Evolutionary conservation across 2,888 invertebrate genomes (phyloP).

Genomic region (Acleris sparsana): DNA sequence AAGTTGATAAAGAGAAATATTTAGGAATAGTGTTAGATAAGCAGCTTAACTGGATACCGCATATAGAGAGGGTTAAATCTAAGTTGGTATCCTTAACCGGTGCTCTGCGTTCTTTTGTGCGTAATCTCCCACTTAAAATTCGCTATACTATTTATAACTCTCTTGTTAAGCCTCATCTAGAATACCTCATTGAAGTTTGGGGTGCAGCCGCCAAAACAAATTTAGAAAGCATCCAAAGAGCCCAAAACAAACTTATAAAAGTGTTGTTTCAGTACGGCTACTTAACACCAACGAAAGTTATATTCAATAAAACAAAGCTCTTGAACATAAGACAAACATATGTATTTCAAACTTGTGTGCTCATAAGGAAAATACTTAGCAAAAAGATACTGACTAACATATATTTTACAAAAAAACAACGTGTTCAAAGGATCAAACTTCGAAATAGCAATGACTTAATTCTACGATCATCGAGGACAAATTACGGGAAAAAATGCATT

Average conservation of each 20-base stretch:
- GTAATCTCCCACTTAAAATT: too few relatives aligned
- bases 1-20: too few relatives aligned
- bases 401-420: background rate
- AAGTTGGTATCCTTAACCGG: too few relatives aligned
- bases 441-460: background rate
- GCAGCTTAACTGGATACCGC: too few relatives aligned
- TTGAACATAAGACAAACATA: background rate
- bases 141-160: too few relatives aligned
- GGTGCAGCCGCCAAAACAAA: background rate
- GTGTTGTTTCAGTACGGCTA: background rate
- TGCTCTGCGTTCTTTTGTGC: too few relatives aligned
- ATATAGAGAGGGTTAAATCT: too few relatives aligned
- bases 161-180: too few relatives aligned
- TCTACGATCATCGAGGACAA: background rate
- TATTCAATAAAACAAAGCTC: background rate
- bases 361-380: background rate
- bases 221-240: background rate
- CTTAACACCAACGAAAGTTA: background rate
- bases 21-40: too few relatives aligned
- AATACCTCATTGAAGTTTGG: too few relatives aligned
- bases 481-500: background rate
- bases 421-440: background rate
- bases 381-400: background rate
- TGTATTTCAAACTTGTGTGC: background rate
- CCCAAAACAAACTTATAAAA: background rate